Percentiles rank a stretch among this genome's conserved stretches.
These are phyloP conservation scores for Aphelinus certus DNA, from an alignment of 1,140 invertebrate species.

Conservation along the genomic window DNA sequence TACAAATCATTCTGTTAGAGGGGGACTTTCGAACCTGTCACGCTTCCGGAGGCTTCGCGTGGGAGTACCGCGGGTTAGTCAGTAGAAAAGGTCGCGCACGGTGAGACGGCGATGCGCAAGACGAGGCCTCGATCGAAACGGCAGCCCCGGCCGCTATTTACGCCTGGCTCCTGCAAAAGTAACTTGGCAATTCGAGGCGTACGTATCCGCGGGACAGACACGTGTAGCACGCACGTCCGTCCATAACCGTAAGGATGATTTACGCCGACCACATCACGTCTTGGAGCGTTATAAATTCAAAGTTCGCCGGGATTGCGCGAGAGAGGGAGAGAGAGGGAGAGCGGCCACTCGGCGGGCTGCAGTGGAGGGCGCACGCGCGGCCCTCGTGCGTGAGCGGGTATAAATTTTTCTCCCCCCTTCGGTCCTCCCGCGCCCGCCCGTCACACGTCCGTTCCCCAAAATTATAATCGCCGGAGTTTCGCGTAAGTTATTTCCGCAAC, in stretches of 20 bases:
- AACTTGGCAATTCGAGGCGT: too few species aligned
- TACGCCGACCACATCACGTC: constrained; percentile 59
- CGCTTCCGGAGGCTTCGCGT: too few species aligned
- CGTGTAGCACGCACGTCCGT: constrained; percentile 41
- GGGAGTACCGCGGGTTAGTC: too few species aligned
- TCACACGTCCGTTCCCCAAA: neutral
- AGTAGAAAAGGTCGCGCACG: too few species aligned
- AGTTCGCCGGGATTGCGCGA: constrained; percentile 52
- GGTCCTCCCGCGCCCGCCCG: neutral
- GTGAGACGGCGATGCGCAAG: too few species aligned
- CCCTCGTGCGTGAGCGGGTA: constrained; percentile 23
- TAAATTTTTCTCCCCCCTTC: constrained; percentile 20
- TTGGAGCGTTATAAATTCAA: constrained; percentile 60
- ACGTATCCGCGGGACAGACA: too few species aligned
- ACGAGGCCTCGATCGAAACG: too few species aligned
- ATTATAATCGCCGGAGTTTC: constrained; percentile 12
- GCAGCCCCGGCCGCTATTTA: too few species aligned
- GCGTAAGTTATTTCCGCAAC: neutral
- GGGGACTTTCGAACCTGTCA: too few species aligned
- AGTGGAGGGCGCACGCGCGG: neutral
- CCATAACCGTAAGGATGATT: constrained; percentile 61
- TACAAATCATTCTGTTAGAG: too few species aligned
- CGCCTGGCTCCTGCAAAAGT: too few species aligned
- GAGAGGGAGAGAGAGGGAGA: neutral
- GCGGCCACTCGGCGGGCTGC: too few species aligned